Evolutionary conservation across 1,140 invertebrate genomes (phyloP).

Genomic region (Antheraea mylitta): DNA sequence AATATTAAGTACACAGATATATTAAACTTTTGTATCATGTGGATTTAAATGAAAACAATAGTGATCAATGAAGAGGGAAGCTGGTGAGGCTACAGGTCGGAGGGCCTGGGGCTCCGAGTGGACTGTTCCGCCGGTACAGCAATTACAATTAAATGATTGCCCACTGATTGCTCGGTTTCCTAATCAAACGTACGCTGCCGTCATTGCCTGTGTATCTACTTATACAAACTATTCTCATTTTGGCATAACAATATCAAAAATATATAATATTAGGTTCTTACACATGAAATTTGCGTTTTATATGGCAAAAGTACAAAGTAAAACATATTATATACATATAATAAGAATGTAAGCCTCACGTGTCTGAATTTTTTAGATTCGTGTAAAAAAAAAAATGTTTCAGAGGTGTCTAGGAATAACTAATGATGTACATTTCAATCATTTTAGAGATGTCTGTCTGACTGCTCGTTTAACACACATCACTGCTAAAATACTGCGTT

Average conservation of each 20-base stretch:
- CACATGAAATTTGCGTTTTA: too few species aligned
- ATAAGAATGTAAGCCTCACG: too few species aligned
- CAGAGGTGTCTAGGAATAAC: too few species aligned
- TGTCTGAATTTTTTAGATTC: too few species aligned
- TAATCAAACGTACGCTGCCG: conserved; percentile 54
- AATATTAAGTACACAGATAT: background rate
- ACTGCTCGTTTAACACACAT: too few species aligned
- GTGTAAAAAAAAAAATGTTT: too few species aligned
- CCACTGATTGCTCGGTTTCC: conserved; percentile 68
- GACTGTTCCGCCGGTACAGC: conserved; percentile 48
- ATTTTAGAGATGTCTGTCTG: too few species aligned
- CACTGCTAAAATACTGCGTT: too few species aligned
- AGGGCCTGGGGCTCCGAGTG: conserved; percentile 51
- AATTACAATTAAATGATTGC: conserved; percentile 71
- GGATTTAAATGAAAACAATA: conserved; percentile 11
- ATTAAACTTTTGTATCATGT: background rate
- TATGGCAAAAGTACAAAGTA: too few species aligned
- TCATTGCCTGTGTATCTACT: conserved; percentile 15
- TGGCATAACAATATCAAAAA: background rate
- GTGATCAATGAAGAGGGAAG: conserved; percentile 25
- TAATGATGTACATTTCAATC: too few species aligned
- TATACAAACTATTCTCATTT: background rate
- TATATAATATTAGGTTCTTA: too few species aligned
- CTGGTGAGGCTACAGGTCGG: conserved; percentile 13
- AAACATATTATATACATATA: too few species aligned